These are phyloP conservation scores for Trachelus tabidus DNA, from an alignment of 2,888 invertebrate species.

Conservation along the genomic window DNA sequence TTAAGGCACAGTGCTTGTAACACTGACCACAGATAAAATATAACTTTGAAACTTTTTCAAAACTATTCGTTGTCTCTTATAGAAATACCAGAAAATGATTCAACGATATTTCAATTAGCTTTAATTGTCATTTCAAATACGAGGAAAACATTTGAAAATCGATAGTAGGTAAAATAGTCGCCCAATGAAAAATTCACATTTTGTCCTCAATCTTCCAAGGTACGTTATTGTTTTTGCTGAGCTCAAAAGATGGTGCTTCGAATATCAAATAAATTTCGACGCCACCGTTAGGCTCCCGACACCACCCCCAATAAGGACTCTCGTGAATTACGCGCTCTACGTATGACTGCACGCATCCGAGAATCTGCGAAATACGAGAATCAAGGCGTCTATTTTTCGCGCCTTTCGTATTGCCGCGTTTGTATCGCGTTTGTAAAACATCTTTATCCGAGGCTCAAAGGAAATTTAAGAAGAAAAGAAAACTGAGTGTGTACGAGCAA, in stretches of 20 bases:
- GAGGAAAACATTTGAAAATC: not conserved
- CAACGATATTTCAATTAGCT: not conserved
- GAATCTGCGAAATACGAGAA: not conserved
- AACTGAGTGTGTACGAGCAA: not conserved
- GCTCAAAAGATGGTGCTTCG: conserved; percentile 5
- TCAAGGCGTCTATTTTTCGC: not conserved
- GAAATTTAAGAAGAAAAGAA: not conserved
- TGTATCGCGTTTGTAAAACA: not conserved
- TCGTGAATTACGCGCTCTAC: not conserved
- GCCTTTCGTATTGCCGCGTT: not conserved
- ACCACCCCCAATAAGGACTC: not conserved
- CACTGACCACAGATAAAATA: conserved; percentile 1
- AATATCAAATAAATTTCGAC: not conserved
- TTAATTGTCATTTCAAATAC: not conserved
- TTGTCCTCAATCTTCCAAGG: not conserved
- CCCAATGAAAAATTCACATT: not conserved
- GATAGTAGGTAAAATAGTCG: not conserved
- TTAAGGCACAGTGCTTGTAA: not conserved
- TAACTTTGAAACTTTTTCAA: conserved; percentile 2
- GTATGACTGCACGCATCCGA: not conserved
- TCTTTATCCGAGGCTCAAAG: not conserved
- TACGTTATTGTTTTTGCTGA: not conserved
- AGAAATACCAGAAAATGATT: not conserved
- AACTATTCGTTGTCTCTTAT: not conserved
- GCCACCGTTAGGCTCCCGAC: not conserved